Evolutionary conservation across 1,140 invertebrate species (phyloP).

Genomic region (Philaenus spumarius): DNA sequence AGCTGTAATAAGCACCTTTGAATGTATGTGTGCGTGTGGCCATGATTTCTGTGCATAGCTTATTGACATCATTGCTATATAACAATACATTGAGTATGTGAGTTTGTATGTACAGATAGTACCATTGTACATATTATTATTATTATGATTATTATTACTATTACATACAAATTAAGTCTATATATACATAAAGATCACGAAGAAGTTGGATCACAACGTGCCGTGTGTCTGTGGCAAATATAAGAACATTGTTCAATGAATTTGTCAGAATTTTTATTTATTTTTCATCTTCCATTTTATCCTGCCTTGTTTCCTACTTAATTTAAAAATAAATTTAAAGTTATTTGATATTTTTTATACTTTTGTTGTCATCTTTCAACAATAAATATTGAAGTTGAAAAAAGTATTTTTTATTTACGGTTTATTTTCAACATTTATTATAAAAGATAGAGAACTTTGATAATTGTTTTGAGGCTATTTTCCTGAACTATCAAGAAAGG

Average conservation of each 20-base stretch:
- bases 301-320: too few species aligned
- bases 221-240: conserved; percentile 17
- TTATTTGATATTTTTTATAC: too few species aligned
- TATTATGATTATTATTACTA: conserved; percentile 15
- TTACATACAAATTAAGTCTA: conserved; percentile 18
- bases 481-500: too few species aligned
- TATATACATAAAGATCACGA: conserved; percentile 13
- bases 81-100: conserved; percentile 13
- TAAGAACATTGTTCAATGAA: conserved; percentile 17
- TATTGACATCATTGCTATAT: conserved; percentile 8
- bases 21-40: conserved; percentile 8
- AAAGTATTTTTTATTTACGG: too few species aligned
- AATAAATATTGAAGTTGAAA: too few species aligned
- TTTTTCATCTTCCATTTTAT: too few species aligned
- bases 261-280: too few species aligned
- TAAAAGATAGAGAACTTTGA: too few species aligned
- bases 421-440: too few species aligned
- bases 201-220: background rate
- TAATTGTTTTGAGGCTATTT: too few species aligned
- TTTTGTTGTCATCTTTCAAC: too few species aligned
- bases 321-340: too few species aligned
- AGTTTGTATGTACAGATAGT: conserved; percentile 16
- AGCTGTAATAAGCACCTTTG: background rate
- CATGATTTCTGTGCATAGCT: conserved; percentile 4
- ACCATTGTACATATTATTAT: conserved; percentile 17